Conservation (phyloP, 2,797 vertebrate species). For the Alcedo quadribrachys region DNA sequence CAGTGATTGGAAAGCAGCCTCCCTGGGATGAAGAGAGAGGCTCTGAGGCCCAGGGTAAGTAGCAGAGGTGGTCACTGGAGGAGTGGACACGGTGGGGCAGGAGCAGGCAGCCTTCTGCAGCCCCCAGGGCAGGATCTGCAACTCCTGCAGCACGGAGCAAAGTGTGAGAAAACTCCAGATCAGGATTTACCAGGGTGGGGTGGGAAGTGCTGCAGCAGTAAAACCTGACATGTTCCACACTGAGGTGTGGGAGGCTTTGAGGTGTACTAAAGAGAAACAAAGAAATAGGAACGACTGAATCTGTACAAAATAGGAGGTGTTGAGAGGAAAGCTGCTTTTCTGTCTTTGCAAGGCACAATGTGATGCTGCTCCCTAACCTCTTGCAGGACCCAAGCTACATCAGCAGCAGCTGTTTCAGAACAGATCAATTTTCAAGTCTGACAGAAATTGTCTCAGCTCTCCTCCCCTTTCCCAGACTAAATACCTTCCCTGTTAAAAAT, state of each 20-base stretch:
- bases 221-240: background rate
- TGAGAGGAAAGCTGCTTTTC: background rate
- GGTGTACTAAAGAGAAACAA: background rate
- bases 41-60: background rate
- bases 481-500: background rate
- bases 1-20: background rate
- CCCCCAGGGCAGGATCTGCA: no score
- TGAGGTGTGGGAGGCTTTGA: background rate
- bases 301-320: background rate
- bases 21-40: background rate
- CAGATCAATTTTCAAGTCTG: background rate
- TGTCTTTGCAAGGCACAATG: background rate
- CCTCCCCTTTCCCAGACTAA: background rate
- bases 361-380: background rate
- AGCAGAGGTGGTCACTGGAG: background rate
- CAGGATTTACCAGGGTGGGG: background rate
- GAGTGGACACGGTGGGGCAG: accelerated
- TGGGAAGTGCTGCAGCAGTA: background rate
- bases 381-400: background rate
- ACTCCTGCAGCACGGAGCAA: background rate
- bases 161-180: background rate
- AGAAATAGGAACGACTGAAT: background rate
- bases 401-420: background rate
- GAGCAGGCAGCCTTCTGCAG: background rate
- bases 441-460: background rate